Base-by-base conservation (phyloP, 2,113 vertebrate species). In the Petromus typicus region DNA sequence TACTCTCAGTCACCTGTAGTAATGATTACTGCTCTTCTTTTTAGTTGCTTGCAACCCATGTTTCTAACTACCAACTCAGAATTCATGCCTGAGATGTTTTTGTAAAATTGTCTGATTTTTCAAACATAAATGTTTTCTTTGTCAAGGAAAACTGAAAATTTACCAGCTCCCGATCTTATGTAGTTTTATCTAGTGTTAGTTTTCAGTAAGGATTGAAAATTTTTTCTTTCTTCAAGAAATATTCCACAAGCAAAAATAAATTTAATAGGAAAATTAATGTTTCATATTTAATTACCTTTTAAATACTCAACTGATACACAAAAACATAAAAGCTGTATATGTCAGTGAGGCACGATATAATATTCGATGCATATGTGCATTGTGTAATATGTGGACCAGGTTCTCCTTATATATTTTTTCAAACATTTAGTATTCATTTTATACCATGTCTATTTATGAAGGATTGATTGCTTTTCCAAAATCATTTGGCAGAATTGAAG, bases 41-140 rank as follows among this genome's bases (percentile, higher is more conserved):
- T 25, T 90, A 78, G 22, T 83, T 92, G 37, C 23, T 92, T 88
- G 43, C 1, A 86, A 89, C 48, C 34, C 45, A 61, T 66, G 45
- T 4, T 90, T 48, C 22, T 90, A 78, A 90, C 37, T 56, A 57
- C 79, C 5, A 71, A 0, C 80, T 80, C 51, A 64, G 23, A 88
- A 89, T 91, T 96, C 3, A 81, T 66, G 9, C 10, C 34, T 73
- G 10, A 51, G 6, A 86, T 61, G 48, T 73, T 86, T 14, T 80
- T 48, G 5, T n/a, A 51, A 94, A 82, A 75, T 23, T 1, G 2
- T 85, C 27, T 43, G 3, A n/a, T 71, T 89, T 91, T 82, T 56
- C 69, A 94, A 93, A 86, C 59, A 89, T 34, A 90, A 92, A 23
- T 56, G 27, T 22, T 78, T 86, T 37, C 27, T 11, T 61, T 75